Evolutionary conservation across 1,140 invertebrate species (phyloP).

Genomic region (Drosophila pallidifrons): DNA sequence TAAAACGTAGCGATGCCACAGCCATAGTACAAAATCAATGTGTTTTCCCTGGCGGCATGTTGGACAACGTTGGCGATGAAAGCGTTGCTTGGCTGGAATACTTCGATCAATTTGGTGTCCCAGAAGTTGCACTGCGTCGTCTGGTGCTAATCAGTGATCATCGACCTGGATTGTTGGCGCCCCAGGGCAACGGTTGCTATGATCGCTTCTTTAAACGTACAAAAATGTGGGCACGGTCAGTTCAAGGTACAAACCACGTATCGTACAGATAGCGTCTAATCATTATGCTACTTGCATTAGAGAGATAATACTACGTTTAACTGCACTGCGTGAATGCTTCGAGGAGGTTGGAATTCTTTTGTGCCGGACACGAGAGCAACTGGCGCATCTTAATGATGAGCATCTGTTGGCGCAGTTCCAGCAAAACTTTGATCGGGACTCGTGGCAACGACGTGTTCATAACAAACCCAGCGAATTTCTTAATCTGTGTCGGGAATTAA

Average conservation of each 20-base stretch:
- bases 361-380: slow-evolving; percentile 85
- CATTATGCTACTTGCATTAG: slow-evolving; percentile 67
- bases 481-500: slow-evolving; percentile 89
- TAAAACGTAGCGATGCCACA: slow-evolving; percentile 65
- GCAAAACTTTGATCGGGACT: slow-evolving; percentile 46
- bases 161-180: slow-evolving; percentile 57
- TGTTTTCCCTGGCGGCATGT: slow-evolving; percentile 66
- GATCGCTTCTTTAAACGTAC: slow-evolving; percentile 68
- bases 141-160: slow-evolving; percentile 54
- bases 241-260: slow-evolving; percentile 40
- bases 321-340: slow-evolving; percentile 95
- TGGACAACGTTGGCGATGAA: slow-evolving; percentile 62
- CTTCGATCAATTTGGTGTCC: slow-evolving; percentile 63
- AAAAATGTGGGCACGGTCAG: slow-evolving; percentile 68
- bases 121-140: slow-evolving; percentile 50
- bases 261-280: slow-evolving; percentile 43
- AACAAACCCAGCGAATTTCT: slow-evolving; percentile 90
- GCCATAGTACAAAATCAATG: slow-evolving; percentile 53
- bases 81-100: slow-evolving; percentile 61
- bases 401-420: slow-evolving; percentile 1
- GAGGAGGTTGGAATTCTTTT: slow-evolving; percentile 95
- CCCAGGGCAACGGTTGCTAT: slow-evolving; percentile 72
- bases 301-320: slow-evolving; percentile 92
- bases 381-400: slow-evolving; percentile 19
- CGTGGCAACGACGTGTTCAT: slow-evolving; percentile 86